Evolutionary conservation across 2,113 vertebrate genomes (phyloP).

Genomic region (Poeciliopsis retropinna): DNA sequence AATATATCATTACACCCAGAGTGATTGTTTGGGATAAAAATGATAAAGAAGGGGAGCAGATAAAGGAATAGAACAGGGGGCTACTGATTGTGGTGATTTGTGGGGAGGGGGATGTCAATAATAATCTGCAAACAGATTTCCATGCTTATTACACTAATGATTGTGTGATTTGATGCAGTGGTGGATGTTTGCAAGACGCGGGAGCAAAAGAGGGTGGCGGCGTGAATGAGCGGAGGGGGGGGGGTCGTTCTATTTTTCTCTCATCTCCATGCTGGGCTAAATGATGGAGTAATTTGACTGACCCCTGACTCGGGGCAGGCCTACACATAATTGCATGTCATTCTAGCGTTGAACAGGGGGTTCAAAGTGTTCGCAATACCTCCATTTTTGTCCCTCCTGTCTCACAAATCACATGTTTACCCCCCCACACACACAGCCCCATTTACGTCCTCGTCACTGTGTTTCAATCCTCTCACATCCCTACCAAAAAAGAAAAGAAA

Average conservation of each 20-base stretch:
- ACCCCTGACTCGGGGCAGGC: constrained; percentile 92
- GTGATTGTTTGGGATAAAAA: background rate
- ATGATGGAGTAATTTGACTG: constrained; percentile 97
- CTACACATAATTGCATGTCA: constrained; percentile 94
- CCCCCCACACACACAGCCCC: background rate
- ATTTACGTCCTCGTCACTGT: constrained; percentile 27
- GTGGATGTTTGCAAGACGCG: constrained; percentile 67
- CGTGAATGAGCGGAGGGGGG: constrained; percentile 65
- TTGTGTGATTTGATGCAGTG: constrained; percentile 94
- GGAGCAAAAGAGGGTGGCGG: background rate
- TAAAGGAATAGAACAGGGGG: constrained; percentile 75
- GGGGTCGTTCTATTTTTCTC: constrained; percentile 76
- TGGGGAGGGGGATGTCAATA: constrained; percentile 79
- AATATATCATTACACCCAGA: too few relatives aligned
- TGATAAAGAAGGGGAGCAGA: constrained; percentile 61
- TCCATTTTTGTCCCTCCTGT: constrained; percentile 34
- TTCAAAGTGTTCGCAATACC: constrained; percentile 81
- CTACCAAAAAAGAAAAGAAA: background rate
- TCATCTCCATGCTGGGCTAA: constrained; percentile 89
- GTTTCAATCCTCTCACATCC: constrained; percentile 56
- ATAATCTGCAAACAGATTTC: constrained; percentile 99
- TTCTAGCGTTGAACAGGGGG: constrained; percentile 79
- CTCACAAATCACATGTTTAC: constrained; percentile 19
- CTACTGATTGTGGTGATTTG: constrained; percentile 55
- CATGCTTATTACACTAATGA: constrained; percentile 99